phyloP scores from a whole-genome alignment of 2,113 vertebrate genomes.

The Periophthalmus modestus region DNA sequence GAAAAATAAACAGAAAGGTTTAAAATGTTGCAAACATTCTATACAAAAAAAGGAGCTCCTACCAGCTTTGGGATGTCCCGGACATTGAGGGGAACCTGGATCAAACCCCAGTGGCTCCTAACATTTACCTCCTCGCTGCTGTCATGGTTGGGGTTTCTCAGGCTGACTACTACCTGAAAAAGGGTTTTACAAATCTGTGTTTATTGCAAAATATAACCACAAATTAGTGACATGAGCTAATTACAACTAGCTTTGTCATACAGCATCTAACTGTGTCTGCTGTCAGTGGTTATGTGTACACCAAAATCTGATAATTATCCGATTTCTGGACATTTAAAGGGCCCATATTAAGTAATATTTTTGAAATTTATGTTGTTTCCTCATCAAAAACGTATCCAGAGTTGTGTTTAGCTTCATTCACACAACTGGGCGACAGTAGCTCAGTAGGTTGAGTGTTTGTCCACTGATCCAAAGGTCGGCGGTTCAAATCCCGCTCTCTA shows the following conservation, averaged over 20 bases:
- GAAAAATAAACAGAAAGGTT: neutral
- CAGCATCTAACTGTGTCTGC: neutral
- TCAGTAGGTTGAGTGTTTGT: too few species aligned
- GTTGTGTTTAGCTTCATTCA: too few species aligned
- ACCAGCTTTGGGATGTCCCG: constrained; percentile 90
- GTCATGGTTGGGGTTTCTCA: constrained; percentile 93
- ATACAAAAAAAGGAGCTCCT: constrained; percentile 46
- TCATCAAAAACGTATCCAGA: too few species aligned
- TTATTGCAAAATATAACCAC: neutral
- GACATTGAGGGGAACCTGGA: constrained; percentile 90
- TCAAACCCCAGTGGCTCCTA: constrained; percentile 91
- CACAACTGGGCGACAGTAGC: too few species aligned
- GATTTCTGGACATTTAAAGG: neutral
- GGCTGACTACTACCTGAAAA: constrained; percentile 87
- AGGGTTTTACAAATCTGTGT: neutral
- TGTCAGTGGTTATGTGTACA: neutral
- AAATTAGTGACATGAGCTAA: neutral
- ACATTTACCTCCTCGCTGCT: constrained; percentile 83
- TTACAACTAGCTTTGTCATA: too few species aligned
- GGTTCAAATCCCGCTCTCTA: too few species aligned
- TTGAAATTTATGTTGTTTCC: too few species aligned
- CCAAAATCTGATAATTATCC: neutral
- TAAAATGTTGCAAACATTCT: neutral
- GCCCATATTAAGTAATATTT: too few species aligned
- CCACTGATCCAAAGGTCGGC: too few species aligned